These are phyloP conservation scores for Trichonephila inaurata DNA, from an alignment of 1,140 invertebrate genomes.

Conservation along the genomic window DNA sequence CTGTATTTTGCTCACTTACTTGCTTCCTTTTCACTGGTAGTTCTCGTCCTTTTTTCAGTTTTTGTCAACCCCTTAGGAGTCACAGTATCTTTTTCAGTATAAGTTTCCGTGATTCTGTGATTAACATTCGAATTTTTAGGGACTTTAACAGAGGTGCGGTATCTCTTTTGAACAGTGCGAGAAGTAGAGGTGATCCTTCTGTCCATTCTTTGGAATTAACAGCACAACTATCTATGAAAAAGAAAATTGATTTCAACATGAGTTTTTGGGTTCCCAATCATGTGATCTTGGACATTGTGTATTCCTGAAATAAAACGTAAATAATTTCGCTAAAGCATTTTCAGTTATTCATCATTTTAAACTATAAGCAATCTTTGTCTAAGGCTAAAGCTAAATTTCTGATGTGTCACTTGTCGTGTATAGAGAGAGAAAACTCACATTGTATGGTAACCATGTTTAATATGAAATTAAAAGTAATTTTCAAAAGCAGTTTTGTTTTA, in stretches of 20 bases:
- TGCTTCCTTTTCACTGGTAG: background rate
- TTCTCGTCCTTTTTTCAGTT: background rate
- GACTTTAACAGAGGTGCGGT: background rate
- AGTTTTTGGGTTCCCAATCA: background rate
- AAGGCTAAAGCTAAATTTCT: too few relatives aligned
- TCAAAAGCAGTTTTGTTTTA: too few relatives aligned
- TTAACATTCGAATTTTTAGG: background rate
- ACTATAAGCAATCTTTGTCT: too few relatives aligned
- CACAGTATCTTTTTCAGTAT: background rate
- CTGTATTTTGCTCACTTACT: background rate
- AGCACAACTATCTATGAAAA: background rate
- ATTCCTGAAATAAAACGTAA: background rate
- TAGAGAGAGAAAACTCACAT: too few relatives aligned
- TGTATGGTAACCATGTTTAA: too few relatives aligned
- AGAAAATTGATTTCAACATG: background rate
- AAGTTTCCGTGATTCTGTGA: background rate
- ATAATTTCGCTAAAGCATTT: background rate
- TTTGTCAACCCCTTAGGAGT: background rate
- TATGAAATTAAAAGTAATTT: too few relatives aligned
- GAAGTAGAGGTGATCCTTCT: background rate
- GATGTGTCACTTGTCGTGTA: too few relatives aligned
- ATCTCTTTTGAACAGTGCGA: background rate
- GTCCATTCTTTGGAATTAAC: background rate
- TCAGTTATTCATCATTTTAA: too few relatives aligned
- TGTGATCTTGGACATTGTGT: background rate